Conservation (phyloP, 2,113 vertebrate genomes). For the Petrocephalus zakoni region DNA sequence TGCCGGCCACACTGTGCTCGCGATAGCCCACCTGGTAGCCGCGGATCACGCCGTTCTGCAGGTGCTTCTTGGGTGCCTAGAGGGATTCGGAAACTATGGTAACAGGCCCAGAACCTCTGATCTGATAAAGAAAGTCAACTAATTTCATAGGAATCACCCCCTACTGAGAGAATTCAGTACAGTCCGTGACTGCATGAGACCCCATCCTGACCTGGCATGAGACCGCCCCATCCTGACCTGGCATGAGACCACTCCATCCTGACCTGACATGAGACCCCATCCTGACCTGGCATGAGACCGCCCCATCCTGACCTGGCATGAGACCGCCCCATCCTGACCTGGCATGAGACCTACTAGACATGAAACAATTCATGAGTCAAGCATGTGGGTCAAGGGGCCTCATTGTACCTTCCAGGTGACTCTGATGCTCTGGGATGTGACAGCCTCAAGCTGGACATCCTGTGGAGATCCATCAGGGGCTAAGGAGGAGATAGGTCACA, state of each 20-base stretch:
- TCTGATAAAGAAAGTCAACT: neutral
- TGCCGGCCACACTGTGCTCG: conserved; percentile 89
- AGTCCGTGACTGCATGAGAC: neutral
- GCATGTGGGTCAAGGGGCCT: neutral
- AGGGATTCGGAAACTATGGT: neutral
- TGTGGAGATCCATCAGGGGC: conserved; percentile 97
- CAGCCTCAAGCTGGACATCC: conserved; percentile 89
- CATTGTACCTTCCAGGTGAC: conserved; percentile 90
- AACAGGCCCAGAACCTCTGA: neutral
- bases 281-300: no score
- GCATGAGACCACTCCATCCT: neutral
- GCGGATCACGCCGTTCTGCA: conserved; percentile 91
- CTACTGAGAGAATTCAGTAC: neutral
- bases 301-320: no score
- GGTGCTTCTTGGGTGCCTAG: conserved; percentile 87
- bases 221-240: neutral
- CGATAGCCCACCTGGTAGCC: conserved; percentile 96
- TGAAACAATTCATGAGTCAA: neutral
- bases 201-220: neutral
- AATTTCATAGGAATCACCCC: neutral
- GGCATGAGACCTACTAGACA: neutral
- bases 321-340: neutral
- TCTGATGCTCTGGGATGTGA: conserved; percentile 93
- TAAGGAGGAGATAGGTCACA: conserved; percentile 40
- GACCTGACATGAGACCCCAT: no score